Evolutionary conservation across 1,140 invertebrate genomes (phyloP).

Genomic region (Drosophila watanabei): DNA sequence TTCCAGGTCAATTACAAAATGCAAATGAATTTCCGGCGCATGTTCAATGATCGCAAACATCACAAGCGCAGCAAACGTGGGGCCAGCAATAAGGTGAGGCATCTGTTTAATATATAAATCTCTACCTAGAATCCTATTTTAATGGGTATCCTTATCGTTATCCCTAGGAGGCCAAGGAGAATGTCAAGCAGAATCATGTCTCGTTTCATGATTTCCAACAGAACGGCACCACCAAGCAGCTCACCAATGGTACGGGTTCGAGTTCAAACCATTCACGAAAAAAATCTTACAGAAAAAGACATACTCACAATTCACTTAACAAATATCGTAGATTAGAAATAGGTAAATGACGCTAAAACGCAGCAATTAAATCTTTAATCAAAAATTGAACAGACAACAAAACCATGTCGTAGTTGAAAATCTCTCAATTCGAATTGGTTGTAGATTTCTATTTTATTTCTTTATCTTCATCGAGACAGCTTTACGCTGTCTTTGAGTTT

Average conservation of each 20-base stretch:
- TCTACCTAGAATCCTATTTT: not conserved
- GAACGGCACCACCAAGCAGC: constrained; percentile 93
- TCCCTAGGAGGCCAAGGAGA: constrained; percentile 84
- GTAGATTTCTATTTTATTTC: constrained; percentile 9
- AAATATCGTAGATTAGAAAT: constrained; percentile 86
- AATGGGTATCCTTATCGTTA: constrained; percentile 7
- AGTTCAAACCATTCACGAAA: constrained; percentile 84
- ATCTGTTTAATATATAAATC: not conserved
- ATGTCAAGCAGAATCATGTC: constrained; percentile 92
- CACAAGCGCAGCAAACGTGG: constrained; percentile 93
- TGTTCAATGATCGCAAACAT: constrained; percentile 93
- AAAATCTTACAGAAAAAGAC: constrained; percentile 86
- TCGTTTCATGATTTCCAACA: constrained; percentile 95
- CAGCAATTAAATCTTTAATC: constrained; percentile 28
- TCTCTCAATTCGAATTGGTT: constrained; percentile 27
- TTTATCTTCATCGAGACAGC: constrained; percentile 1
- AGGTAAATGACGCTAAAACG: constrained; percentile 83
- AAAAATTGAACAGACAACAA: constrained; percentile 24
- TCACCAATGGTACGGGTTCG: constrained; percentile 92
- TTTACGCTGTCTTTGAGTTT: constrained; percentile 2
- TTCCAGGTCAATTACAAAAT: constrained; percentile 94
- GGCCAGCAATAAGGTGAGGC: constrained; percentile 89
- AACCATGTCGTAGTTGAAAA: constrained; percentile 44
- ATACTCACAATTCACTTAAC: constrained; percentile 86
- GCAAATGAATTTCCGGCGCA: constrained; percentile 95